Base-by-base conservation (phyloP, 1,140 invertebrate genomes). In the Scaptomyza graminum region DNA sequence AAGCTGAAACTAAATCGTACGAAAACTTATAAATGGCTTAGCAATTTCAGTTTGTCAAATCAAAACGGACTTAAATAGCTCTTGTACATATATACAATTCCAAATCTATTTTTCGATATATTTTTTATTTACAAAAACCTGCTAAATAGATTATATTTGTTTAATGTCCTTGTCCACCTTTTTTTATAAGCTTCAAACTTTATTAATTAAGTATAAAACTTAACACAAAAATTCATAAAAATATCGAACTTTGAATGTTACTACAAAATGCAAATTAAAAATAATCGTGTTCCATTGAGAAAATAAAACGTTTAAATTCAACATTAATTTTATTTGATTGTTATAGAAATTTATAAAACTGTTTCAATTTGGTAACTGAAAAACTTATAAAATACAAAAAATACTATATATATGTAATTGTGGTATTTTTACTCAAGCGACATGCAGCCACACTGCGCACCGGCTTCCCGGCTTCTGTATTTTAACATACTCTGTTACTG, bases 11-110 rank as follows among this genome's bases (percentile, higher is more conserved):
- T 82, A 87, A 81, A 72, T 87, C 57, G 63, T 87, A 88, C 83
- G 60, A 87, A 79, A 56, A 76, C 71, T 82, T 82, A 87, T 89
- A 88, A 87, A 87, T 84, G 73, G 79, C 75, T 89, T 84, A 85
- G 76, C 67, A 52, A 49, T 39, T 61, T 11, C 12, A 25, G 37
- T 50, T 25, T 44, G 12, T 9, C 11, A 41, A 43, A 0, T 41
- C 12, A n/a, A 2, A 28, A 25, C 12, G 22, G 37, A 13, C 18
- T n/a, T 3, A 41, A 44, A 44, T 44, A 28, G 31, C 34, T 37
- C 8, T 41, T 41, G 37, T 41, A 41, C 5, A 5, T n/a, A 22
- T 22, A 3, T 22, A 22, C 18, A 22, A 22, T 22, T 22, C 18
- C 0, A 22, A 41, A 41, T 41, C 11, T n/a, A 41, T 41, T 41